Base-by-base conservation (phyloP, 35 echinoderm and acorn worm genomes). In the Ophioderma brevispina region DNA sequence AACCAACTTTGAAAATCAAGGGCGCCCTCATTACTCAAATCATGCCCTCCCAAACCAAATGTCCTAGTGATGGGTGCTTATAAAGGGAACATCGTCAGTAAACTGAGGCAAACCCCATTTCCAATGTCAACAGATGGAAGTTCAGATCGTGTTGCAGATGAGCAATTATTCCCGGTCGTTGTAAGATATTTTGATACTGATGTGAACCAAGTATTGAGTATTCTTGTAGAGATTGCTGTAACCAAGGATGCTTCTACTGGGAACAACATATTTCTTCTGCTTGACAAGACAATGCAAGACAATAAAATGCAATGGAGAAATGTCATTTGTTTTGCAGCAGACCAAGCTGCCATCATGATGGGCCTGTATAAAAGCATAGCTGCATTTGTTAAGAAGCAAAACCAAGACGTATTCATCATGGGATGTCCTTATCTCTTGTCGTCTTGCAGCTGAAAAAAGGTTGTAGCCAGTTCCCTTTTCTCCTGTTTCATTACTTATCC, bases 61-160 rank as follows among this genome's bases (percentile, higher is more conserved):
- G n/a, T n/a, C n/a, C n/a, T n/a, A n/a, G n/a, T n/a, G n/a, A n/a
- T n/a, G n/a, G n/a, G n/a, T n/a, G n/a, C n/a, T n/a, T n/a, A n/a
- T n/a, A n/a, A n/a, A n/a, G n/a, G n/a, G n/a, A n/a, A n/a, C n/a
- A 94, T 94, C 38, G 76, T 79, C 4, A 40, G 79, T 19, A 89
- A 63, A 37, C 63, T 90, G 32, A 85, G 92, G 90, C 23, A 46
- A 76, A 38, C 76, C 37, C 85, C 36, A n/a, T 94, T 90, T 79
- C 81, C 81, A 76, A 36, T 90, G 31, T 85, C 92, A 35, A 94
- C 92, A 35, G 87, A 94, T 76, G 92, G 88, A 31, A 90, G 92
- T 49, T 59, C 56, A 49, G 92, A 94, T 86, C 64, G 82, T 31
- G 82, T n/a, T 85, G 92, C 80, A 32, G 55, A 89, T 37, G 87